Conservation (phyloP, 2,797 vertebrate species). For the Dipus sagitta region DNA sequence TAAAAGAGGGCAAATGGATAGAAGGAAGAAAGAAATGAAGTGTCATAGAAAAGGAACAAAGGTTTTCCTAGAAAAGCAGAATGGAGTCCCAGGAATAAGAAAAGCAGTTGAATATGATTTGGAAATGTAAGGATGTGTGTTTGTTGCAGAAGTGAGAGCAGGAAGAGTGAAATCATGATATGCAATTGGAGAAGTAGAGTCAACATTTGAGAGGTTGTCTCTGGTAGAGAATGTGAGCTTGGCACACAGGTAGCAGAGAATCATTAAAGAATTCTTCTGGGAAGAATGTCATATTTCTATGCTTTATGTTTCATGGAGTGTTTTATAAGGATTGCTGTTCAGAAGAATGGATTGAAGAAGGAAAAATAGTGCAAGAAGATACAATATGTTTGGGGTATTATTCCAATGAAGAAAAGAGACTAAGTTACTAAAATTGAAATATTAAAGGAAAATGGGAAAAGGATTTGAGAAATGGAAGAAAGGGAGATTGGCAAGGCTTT, state of each 20-base stretch:
- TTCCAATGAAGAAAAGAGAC: conserved; percentile 11
- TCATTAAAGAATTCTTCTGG: not conserved
- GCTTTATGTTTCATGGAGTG: not conserved
- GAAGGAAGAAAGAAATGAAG: not conserved
- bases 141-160: not conserved
- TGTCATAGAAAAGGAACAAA: not conserved
- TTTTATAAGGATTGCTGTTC: not conserved
- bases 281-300: not conserved
- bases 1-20: not conserved
- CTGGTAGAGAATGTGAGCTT: not conserved
- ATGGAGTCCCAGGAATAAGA: not conserved
- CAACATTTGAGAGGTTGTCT: not conserved
- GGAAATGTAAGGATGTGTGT: not conserved
- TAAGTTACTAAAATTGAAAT: not conserved
- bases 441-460: conserved; percentile 12
- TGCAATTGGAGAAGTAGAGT: not conserved
- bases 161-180: not conserved
- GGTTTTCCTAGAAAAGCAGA: not conserved
- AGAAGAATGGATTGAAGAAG: not conserved
- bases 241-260: not conserved
- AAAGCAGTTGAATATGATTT: not conserved
- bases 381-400: not conserved
- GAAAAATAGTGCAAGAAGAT: not conserved
- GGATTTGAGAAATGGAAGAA: not conserved
- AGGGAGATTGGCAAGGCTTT: not conserved